These are phyloP conservation scores for Polyboroides typus DNA, from an alignment of 2,797 vertebrate species.

Conservation along the genomic window DNA sequence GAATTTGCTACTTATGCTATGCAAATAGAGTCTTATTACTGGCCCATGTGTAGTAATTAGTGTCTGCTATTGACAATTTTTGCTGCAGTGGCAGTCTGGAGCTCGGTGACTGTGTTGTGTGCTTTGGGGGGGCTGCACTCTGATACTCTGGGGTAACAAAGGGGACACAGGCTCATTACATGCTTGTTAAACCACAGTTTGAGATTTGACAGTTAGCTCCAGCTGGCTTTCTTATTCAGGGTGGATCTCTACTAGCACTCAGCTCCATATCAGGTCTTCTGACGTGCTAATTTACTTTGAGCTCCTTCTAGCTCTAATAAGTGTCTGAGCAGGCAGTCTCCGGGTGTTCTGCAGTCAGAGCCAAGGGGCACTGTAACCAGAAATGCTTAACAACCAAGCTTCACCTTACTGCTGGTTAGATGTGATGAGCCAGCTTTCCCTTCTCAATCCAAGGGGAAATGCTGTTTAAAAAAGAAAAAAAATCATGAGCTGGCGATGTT, in stretches of 20 bases:
- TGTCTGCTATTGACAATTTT: neutral
- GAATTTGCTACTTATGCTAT: constrained; percentile 19
- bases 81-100: neutral
- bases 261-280: neutral
- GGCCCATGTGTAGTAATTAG: neutral
- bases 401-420: neutral
- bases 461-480: neutral
- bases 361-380: neutral
- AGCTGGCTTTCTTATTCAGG: neutral
- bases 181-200: neutral
- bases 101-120: fast-evolving
- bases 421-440: neutral
- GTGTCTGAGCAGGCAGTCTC: neutral
- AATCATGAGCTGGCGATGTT: neutral
- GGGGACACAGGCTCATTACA: neutral
- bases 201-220: neutral
- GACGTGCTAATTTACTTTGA: neutral
- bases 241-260: neutral
- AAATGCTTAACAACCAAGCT: neutral
- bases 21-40: neutral
- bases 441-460: neutral
- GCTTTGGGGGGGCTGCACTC: neutral
- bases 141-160: neutral
- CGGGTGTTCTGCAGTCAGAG: neutral
- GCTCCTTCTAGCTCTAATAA: neutral